Evolutionary conservation across 1,140 invertebrate species (phyloP), one percentile per base, ranked within the genome.

Genomic region (Drosophila sp.): DNA sequence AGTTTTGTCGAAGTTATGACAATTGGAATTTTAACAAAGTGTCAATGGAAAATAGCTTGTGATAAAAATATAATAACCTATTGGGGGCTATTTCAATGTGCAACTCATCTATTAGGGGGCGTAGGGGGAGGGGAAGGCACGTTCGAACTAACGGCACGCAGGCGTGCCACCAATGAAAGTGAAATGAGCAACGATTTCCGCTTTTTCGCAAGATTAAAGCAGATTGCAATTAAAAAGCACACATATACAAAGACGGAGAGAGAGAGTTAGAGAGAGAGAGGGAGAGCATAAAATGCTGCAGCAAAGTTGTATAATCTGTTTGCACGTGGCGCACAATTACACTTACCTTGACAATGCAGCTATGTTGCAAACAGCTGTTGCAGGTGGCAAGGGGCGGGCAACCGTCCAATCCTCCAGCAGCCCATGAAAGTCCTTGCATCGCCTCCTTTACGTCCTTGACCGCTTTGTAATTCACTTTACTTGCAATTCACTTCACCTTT

Each of bases 381-480:
- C 51, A 56, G 48, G 29, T 25, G n/a, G 41, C 41, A 48, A 38
- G 29, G 13, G n/a, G 8, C 50, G 9, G 29, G 5, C 27, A 14
- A 8, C 25, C 16, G 13, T 43, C 21, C 21, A 21, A 21, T 21
- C 13, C 62, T 57, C 36, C 54, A 34, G 11, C 58, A 21, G n/a
- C 16, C 29, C 29, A 14, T 36, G 4, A 13, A 51, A 7, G 45
- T 66, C 46, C 63, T 59, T 67, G 63, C 21, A 34, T 6, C 27
- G 32, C 21, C 21, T 38, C 34, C 34, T n/a, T 2, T n/a, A 38
- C 48, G 64, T 73, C 71, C 71, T 69, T 73, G 65, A 50, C 65
- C 57, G 48, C 36, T 25, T 61, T 67, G 27, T 32, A 13, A 53
- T 13, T 36, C 16, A 8, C 27, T 38, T 40, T 13, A 46, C 18